Conservation (phyloP, 2,888 invertebrate species). For the Ceratothoa steindachneri region DNA sequence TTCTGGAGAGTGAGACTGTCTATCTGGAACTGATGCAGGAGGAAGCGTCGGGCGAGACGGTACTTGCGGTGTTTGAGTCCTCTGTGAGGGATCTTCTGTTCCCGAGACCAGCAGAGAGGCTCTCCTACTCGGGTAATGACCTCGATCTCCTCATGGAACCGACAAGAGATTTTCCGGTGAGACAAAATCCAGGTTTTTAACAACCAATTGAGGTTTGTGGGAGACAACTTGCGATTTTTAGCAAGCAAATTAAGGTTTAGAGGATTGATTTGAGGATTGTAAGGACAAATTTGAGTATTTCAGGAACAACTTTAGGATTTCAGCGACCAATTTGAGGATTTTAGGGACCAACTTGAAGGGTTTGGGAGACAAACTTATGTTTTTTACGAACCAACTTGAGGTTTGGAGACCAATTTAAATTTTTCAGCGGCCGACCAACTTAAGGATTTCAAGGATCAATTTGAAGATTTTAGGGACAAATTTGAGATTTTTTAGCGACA, state of each 20-base stretch:
- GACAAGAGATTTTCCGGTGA: slow-evolving; percentile 44
- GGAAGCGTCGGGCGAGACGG: slow-evolving; percentile 35
- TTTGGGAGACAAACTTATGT: no score
- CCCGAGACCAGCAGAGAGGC: slow-evolving; percentile 36
- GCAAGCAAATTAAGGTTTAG: background rate
- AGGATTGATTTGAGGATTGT: background rate
- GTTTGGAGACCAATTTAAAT: no score
- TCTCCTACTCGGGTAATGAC: slow-evolving; percentile 47
- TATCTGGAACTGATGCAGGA: slow-evolving; percentile 48
- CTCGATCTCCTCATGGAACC: slow-evolving; percentile 48
- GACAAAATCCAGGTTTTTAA: no score
- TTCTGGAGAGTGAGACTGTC: slow-evolving; percentile 42
- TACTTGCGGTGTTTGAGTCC: slow-evolving; percentile 48
- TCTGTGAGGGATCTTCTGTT: slow-evolving; percentile 48
- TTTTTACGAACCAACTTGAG: no score
- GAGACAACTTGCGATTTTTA: background rate
- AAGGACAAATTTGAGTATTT: background rate
- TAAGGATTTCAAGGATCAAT: no score
- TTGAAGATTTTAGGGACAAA: no score
- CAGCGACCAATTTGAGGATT: no score
- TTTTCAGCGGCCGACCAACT: no score
- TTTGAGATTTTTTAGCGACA: no score
- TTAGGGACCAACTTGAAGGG: no score
- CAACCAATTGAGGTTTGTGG: background rate
- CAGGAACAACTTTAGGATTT: background rate